These are phyloP conservation scores for Halesus radiatus DNA, from an alignment of 1,140 invertebrate genomes.

Conservation along the genomic window DNA sequence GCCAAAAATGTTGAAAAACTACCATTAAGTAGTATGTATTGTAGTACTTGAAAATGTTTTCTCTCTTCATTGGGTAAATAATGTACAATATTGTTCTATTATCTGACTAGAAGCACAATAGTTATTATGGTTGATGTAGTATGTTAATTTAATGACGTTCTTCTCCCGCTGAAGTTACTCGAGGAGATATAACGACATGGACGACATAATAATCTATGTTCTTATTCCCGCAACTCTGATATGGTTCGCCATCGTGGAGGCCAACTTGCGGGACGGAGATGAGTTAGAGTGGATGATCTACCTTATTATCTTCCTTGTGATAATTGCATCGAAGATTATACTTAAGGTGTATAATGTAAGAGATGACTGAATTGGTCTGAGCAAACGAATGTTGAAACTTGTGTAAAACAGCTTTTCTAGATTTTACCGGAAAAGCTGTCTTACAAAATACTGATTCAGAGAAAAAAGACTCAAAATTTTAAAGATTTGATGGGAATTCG, in stretches of 20 bases:
- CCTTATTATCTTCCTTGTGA: neutral
- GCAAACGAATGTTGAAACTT: too few species aligned
- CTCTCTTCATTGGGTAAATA: neutral
- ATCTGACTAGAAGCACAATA: neutral
- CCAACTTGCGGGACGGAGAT: neutral
- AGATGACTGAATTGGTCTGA: too few species aligned
- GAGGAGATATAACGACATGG: too few species aligned
- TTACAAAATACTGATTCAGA: too few species aligned
- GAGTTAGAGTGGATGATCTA: neutral
- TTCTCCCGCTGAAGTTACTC: too few species aligned
- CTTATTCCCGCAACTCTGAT: too few species aligned
- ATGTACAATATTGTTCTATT: neutral
- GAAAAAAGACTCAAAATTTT: neutral
- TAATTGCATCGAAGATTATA: too few species aligned
- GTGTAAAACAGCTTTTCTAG: too few species aligned
- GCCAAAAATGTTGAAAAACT: slow-evolving; percentile 15
- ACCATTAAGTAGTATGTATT: neutral
- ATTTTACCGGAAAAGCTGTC: too few species aligned
- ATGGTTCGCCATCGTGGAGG: too few species aligned
- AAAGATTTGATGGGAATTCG: neutral
- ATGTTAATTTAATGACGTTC: neutral
- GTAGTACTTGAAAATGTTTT: neutral
- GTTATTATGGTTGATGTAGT: neutral
- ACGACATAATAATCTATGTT: too few species aligned
- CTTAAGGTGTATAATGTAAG: too few species aligned